These are phyloP conservation scores for Aurelia coerulea DNA, from an alignment of 30 jellyfish, hydroid and myxozoan species.

Conservation along the genomic window DNA sequence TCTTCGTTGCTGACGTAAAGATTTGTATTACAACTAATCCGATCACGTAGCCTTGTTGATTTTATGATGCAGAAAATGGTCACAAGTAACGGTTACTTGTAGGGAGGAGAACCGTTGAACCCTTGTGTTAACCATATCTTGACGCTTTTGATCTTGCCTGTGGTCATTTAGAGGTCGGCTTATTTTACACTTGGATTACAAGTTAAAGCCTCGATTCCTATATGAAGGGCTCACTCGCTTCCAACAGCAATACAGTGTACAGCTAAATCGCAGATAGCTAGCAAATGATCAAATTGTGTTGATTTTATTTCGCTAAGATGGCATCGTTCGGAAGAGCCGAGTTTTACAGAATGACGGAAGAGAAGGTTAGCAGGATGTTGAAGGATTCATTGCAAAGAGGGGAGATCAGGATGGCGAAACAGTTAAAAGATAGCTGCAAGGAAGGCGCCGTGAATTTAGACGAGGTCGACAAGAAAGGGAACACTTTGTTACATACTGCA, in stretches of 20 bases:
- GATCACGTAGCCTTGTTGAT: no score
- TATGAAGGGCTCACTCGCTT: conserved; percentile 27
- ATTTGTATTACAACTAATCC: background rate
- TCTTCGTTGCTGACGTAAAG: background rate
- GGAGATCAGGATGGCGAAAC: conserved; percentile 46
- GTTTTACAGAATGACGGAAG: conserved; percentile 37
- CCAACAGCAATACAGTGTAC: background rate
- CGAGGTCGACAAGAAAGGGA: conserved; percentile 40
- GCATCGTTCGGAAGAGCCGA: conserved; percentile 47
- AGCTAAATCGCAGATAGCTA: background rate
- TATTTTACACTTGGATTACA: conserved; percentile 10
- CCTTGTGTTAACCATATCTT: background rate
- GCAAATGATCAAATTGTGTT: background rate
- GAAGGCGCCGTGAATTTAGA: conserved; percentile 41
- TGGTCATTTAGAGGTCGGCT: conserved; percentile 23
- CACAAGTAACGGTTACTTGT: background rate
- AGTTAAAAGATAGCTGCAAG: conserved; percentile 24
- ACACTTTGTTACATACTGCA: conserved; percentile 42
- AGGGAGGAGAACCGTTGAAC: conserved; percentile 3
- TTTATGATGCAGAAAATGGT: background rate
- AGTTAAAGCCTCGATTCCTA: conserved; percentile 11
- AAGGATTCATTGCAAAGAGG: conserved; percentile 39
- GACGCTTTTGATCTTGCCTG: conserved; percentile 29
- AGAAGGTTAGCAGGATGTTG: conserved; percentile 23
- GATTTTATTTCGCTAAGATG: background rate